A percentile compares a stretch with the other conserved stretches of the same genome.
These are phyloP conservation scores for Corvus moneduloides DNA, from an alignment of 2,113 vertebrate genomes.

Conservation along the genomic window DNA sequence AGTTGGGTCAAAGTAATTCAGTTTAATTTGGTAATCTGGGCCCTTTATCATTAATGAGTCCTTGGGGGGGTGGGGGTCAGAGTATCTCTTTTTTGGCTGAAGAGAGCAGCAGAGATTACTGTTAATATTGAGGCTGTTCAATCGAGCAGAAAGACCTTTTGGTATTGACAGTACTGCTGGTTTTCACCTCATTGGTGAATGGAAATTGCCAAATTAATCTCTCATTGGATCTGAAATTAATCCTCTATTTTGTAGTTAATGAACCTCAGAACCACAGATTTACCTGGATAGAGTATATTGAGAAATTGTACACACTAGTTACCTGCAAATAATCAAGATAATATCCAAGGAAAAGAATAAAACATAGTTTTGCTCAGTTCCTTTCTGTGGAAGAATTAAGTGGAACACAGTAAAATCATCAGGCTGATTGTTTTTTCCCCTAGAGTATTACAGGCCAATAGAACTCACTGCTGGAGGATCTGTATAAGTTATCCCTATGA, in stretches of 20 bases:
- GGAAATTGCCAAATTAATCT: slow-evolving; percentile 45
- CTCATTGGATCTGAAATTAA: slow-evolving; percentile 36
- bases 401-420: neutral
- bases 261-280: slow-evolving; percentile 4
- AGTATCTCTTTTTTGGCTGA: slow-evolving; percentile 20
- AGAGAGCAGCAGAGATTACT: slow-evolving; percentile 3
- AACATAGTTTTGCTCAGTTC: neutral
- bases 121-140: slow-evolving; percentile 25
- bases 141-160: slow-evolving; percentile 4
- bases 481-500: neutral
- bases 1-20: slow-evolving; percentile 16
- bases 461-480: neutral
- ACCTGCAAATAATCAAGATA: neutral
- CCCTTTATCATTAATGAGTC: slow-evolving; percentile 28
- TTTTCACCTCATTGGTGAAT: neutral
- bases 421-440: neutral
- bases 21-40: slow-evolving; percentile 40
- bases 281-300: neutral
- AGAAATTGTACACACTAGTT: neutral
- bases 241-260: slow-evolving; percentile 17
- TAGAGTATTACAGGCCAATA: neutral
- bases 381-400: neutral
- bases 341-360: neutral
- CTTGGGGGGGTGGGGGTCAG: slow-evolving; percentile 12
- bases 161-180: neutral